phyloP scores from a whole-genome alignment of 2,888 invertebrate genomes.

The Epinotia nisella region DNA sequence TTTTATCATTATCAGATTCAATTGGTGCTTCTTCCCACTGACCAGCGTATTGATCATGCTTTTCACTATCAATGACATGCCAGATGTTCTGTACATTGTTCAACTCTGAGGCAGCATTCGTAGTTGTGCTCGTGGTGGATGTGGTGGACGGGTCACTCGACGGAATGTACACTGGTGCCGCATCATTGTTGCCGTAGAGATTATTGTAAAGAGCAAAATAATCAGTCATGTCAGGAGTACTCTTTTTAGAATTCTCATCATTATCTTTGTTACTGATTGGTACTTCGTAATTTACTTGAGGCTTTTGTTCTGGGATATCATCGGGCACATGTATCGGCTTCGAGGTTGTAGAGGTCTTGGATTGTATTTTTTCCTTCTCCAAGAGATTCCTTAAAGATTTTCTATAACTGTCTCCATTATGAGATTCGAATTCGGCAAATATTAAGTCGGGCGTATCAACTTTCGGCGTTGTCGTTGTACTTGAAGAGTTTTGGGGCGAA shows the following conservation, averaged over 20 bases:
- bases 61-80: conserved; percentile 79
- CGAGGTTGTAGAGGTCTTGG: conserved; percentile 57
- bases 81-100: conserved; percentile 74
- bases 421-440: conserved; percentile 79
- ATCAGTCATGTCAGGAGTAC: conserved; percentile 60
- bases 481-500: conserved; percentile 56
- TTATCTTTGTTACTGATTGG: conserved; percentile 49
- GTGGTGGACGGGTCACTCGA: conserved; percentile 48
- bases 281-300: conserved; percentile 56
- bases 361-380: conserved; percentile 66
- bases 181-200: conserved; percentile 58
- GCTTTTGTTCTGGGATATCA: conserved; percentile 54
- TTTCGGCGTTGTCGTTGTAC: conserved; percentile 57
- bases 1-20: conserved; percentile 50
- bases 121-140: conserved; percentile 51
- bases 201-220: conserved; percentile 70
- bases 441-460: conserved; percentile 75
- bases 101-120: conserved; percentile 58
- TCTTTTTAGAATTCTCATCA: conserved; percentile 49
- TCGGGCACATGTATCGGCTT: conserved; percentile 73
- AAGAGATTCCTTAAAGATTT: conserved; percentile 76
- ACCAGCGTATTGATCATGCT: conserved; percentile 64
- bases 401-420: conserved; percentile 58
- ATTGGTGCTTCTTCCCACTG: conserved; percentile 71
- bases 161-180: conserved; percentile 60